phyloP scores from a whole-genome alignment of 2,113 vertebrate species.

The Phycodurus eques region DNA sequence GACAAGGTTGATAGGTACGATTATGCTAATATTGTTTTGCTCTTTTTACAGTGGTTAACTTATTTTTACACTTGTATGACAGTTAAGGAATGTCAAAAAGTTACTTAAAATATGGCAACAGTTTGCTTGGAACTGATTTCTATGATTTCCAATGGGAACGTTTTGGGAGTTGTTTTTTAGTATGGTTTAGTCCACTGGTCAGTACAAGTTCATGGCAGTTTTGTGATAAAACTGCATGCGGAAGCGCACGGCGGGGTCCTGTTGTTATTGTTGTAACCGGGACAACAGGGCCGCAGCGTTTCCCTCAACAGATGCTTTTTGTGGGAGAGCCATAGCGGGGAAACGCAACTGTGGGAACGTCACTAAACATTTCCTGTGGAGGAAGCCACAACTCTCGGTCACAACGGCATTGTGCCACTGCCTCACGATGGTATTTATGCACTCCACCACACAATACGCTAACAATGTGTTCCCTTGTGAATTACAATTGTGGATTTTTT shows the following conservation, averaged over 20 bases:
- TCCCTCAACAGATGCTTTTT: not conserved
- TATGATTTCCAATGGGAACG: not conserved
- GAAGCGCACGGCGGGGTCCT: not conserved
- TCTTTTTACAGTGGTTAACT: not conserved
- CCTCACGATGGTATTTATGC: not conserved
- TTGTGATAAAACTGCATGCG: not conserved
- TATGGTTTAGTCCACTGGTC: not conserved
- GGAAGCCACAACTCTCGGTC: not conserved
- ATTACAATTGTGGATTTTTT: slow-evolving; percentile 2
- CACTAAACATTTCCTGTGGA: slow-evolving; percentile 3
- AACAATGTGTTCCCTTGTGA: not conserved
- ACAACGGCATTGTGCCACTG: not conserved
- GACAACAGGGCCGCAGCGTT: not conserved
- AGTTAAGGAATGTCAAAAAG: too few species aligned
- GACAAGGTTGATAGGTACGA: too few species aligned
- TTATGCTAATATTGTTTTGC: too few species aligned
- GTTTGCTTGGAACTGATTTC: not conserved
- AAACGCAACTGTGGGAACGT: not conserved
- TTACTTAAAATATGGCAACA: too few species aligned
- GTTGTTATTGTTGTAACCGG: not conserved
- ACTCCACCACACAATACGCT: not conserved
- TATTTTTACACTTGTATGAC: not conserved
- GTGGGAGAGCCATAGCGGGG: not conserved
- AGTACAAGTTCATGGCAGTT: not conserved
- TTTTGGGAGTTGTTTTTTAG: not conserved